Conservation (phyloP, 2,113 vertebrate genomes). For the Zapornia atra region DNA sequence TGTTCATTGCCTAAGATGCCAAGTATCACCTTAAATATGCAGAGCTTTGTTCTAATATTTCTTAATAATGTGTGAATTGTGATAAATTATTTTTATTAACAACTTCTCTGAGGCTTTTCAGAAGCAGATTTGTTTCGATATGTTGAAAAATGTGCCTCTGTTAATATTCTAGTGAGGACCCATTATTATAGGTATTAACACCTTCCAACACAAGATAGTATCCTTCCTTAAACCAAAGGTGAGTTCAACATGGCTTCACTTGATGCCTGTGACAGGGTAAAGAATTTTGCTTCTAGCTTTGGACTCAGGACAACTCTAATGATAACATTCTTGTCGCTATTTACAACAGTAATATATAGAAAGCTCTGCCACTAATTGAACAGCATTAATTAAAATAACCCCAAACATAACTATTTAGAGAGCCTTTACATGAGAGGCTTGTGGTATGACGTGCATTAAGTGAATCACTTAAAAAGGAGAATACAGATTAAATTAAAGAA, state of each 20-base stretch:
- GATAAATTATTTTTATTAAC: not conserved
- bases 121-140: not conserved
- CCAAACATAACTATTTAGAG: not conserved
- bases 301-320: not conserved
- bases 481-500: not conserved
- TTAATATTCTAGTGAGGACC: not conserved
- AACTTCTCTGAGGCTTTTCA: not conserved
- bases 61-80: not conserved
- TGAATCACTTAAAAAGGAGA: not conserved
- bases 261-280: not conserved
- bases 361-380: not conserved
- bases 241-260: not conserved
- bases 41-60: not conserved
- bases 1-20: not conserved
- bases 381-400: not conserved
- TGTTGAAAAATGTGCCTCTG: not conserved
- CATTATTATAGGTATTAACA: not conserved
- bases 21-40: not conserved
- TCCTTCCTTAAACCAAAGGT: not conserved
- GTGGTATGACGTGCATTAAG: not conserved
- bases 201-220: not conserved
- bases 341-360: not conserved
- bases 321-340: not conserved
- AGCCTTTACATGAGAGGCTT: not conserved
- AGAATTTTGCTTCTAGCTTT: not conserved